A percentile compares a stretch with the other conserved stretches of the same genome.
Conservation (phyloP, 53 echinoderm and acorn worm genomes). For the Apostichopus leukothele region DNA sequence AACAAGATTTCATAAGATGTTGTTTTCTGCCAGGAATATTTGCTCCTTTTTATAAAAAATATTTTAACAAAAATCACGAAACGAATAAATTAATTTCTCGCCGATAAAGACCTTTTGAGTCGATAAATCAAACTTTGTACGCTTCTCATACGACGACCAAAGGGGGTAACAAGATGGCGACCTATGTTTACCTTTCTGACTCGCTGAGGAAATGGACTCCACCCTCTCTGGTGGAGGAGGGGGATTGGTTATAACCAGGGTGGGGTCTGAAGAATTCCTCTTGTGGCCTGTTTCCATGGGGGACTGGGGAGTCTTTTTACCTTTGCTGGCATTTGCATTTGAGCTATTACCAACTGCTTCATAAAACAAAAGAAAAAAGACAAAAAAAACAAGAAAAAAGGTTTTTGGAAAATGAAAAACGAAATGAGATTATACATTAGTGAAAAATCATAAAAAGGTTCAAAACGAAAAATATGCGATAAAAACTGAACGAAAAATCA, state of each 20-base stretch:
- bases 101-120: background rate
- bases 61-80: too few species aligned
- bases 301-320: slow-evolving; percentile 32
- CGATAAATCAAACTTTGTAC: background rate
- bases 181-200: slow-evolving; percentile 51
- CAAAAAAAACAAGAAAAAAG: background rate
- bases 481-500: background rate
- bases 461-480: too few species aligned
- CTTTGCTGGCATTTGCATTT: slow-evolving; percentile 26
- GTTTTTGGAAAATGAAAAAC: background rate
- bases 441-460: too few species aligned
- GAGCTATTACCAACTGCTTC: slow-evolving; percentile 7
- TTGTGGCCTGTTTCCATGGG: slow-evolving; percentile 66
- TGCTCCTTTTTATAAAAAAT: too few species aligned
- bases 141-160: background rate
- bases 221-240: slow-evolving; percentile 84
- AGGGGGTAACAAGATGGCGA: background rate
- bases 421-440: too few species aligned
- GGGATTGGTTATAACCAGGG: slow-evolving; percentile 64
- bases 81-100: too few species aligned
- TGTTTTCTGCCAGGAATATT: too few species aligned
- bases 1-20: too few species aligned
- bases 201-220: slow-evolving; percentile 64
- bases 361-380: slow-evolving; percentile 8
- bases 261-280: slow-evolving; percentile 87